Percentiles rank a stretch among this genome's conserved stretches.
phyloP scores from a whole-genome alignment of 2,113 vertebrate species.

The Scartelaos histophorus region DNA sequence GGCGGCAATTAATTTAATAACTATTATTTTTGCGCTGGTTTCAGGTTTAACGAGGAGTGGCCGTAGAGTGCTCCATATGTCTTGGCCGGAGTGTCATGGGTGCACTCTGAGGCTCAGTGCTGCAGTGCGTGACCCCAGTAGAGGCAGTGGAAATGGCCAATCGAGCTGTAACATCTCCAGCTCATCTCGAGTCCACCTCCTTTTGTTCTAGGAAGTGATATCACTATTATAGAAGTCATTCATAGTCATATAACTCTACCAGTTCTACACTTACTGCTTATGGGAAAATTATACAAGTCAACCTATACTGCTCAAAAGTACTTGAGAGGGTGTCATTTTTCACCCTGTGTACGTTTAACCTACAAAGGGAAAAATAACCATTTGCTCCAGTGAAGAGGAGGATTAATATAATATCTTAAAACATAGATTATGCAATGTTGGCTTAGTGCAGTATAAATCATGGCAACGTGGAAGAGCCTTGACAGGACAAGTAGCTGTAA shows the following conservation, averaged over 20 bases:
- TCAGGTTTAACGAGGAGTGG: conserved; percentile 82
- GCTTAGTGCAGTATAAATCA: conserved; percentile 68
- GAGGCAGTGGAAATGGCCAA: conserved; percentile 83
- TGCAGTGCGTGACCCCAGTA: conserved; percentile 83
- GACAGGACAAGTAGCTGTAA: conserved; percentile 43
- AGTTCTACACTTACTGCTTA: conserved; percentile 79
- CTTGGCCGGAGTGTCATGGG: conserved; percentile 82
- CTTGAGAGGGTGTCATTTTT: conserved; percentile 76
- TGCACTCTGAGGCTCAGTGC: conserved; percentile 79
- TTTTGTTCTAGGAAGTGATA: conserved; percentile 80
- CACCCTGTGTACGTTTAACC: conserved; percentile 69
- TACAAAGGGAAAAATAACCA: conserved; percentile 51
- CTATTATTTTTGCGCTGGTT: conserved; percentile 89
- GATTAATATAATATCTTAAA: conserved; percentile 69
- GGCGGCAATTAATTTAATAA: conserved; percentile 96
- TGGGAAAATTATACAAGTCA: conserved; percentile 80
- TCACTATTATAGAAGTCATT: conserved; percentile 78
- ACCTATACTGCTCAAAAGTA: conserved; percentile 70
- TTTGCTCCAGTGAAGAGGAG: conserved; percentile 44
- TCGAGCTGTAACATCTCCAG: conserved; percentile 72
- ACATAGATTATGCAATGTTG: conserved; percentile 66
- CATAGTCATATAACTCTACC: conserved; percentile 72
- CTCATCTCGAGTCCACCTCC: conserved; percentile 54
- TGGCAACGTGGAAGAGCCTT: conserved; percentile 28
- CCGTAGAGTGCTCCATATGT: conserved; percentile 86